These are phyloP conservation scores for Dorcus parallelipipedus DNA, from an alignment of 2,888 invertebrate genomes.

Conservation along the genomic window DNA sequence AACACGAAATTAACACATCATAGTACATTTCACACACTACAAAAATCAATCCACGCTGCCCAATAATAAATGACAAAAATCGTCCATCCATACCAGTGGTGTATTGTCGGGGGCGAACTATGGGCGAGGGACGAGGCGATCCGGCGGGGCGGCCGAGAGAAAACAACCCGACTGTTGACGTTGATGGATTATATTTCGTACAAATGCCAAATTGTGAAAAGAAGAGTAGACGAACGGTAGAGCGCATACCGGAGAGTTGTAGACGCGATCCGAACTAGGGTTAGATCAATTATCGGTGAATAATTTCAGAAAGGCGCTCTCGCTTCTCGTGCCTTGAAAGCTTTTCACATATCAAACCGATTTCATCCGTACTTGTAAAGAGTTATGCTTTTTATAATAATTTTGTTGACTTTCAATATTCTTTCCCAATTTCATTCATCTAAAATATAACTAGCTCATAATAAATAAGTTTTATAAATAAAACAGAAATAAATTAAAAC, in stretches of 20 bases:
- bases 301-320: constrained; percentile 6
- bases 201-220: constrained; percentile 55
- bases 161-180: constrained; percentile 53
- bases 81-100: constrained; percentile 51
- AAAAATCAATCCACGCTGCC: constrained; percentile 49
- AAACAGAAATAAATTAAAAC: too few relatives aligned
- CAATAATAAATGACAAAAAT: constrained; percentile 53
- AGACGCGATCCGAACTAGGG: constrained; percentile 40
- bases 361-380: too few relatives aligned
- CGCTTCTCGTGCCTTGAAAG: too few relatives aligned
- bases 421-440: too few relatives aligned
- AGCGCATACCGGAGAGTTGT: constrained; percentile 44
- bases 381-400: too few relatives aligned
- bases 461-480: too few relatives aligned
- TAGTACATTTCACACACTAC: constrained; percentile 40
- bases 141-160: constrained; percentile 42
- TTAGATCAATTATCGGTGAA: constrained; percentile 45
- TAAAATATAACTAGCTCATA: too few relatives aligned
- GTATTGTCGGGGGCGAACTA: constrained; percentile 45
- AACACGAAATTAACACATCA: constrained; percentile 46
- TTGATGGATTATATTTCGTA: constrained; percentile 54
- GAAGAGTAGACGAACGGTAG: constrained; percentile 47
- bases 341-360: too few relatives aligned
- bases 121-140: constrained; percentile 36
- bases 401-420: too few relatives aligned